Evolutionary conservation across 2,797 vertebrate species (phyloP).

Genomic region (Microctenopoma steveboyesi): DNA sequence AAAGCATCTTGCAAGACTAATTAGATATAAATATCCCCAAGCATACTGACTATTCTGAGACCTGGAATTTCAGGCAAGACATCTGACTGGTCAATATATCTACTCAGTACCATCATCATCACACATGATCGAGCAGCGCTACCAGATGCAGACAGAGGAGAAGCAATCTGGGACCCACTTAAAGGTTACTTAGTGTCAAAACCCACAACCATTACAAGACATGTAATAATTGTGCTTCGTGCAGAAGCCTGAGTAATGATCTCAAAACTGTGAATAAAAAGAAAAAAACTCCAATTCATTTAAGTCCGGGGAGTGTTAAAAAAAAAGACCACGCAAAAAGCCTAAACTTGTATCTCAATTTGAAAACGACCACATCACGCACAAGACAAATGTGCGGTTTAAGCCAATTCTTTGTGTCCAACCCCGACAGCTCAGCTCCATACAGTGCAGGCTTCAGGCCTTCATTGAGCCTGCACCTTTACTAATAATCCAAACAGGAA

Average conservation of each 20-base stretch:
- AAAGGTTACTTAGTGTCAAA: constrained; percentile 36
- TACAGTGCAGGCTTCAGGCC: constrained; percentile 58
- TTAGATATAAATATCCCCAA: constrained; percentile 17
- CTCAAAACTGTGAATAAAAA: constrained; percentile 47
- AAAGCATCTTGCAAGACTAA: constrained; percentile 56
- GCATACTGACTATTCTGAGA: constrained; percentile 17
- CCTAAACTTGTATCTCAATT: constrained; percentile 3
- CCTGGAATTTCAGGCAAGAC: constrained; percentile 5
- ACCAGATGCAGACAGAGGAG: constrained; percentile 3
- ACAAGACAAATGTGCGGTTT: background rate
- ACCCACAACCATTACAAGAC: constrained; percentile 21
- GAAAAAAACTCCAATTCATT: constrained; percentile 17
- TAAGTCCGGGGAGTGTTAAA: constrained; percentile 34
- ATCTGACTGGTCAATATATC: background rate
- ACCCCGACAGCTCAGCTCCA: constrained; percentile 73
- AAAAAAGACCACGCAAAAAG: constrained; percentile 24
- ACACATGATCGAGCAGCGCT: background rate
- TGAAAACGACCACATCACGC: background rate
- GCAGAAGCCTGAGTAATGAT: constrained; percentile 17
- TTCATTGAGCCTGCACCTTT: constrained; percentile 63
- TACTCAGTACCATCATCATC: constrained; percentile 23
- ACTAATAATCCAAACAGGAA: constrained; percentile 63
- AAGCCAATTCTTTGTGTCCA: background rate
- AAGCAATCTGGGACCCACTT: background rate
- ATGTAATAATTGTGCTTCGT: constrained; percentile 4